Conservation (phyloP, 1,140 invertebrate genomes). For the Sinonovacula constricta region DNA sequence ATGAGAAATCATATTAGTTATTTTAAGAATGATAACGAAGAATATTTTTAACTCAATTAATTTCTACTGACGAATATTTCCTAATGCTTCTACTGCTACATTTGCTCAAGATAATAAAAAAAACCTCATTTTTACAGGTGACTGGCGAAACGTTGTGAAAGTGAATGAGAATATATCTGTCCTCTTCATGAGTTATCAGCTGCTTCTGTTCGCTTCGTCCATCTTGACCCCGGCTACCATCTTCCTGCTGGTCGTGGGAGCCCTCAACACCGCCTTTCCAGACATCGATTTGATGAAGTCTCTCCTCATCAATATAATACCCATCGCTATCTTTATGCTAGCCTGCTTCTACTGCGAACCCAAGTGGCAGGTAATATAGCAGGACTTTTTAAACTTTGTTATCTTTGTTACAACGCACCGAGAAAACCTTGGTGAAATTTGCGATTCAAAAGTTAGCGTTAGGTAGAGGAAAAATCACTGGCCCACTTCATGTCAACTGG, state of each 20-base stretch:
- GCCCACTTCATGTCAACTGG: no score
- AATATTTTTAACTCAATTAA: no score
- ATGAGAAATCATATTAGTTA: no score
- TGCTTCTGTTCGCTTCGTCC: conserved; percentile 80
- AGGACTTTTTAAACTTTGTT: no score
- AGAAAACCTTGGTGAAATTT: no score
- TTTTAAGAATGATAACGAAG: no score
- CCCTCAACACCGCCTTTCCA: conserved; percentile 81
- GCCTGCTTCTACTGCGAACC: conserved; percentile 79
- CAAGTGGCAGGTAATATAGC: conserved; percentile 81
- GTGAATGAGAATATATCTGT: conserved; percentile 73
- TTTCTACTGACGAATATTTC: no score
- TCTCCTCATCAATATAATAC: conserved; percentile 80
- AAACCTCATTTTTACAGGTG: conserved; percentile 22
- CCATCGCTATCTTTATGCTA: conserved; percentile 80
- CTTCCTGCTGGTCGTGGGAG: conserved; percentile 84
- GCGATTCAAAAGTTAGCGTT: no score
- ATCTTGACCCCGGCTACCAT: conserved; percentile 84
- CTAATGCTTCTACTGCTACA: no score
- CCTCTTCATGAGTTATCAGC: conserved; percentile 74
- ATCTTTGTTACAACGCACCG: no score
- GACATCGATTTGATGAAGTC: conserved; percentile 79
- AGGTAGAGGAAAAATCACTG: no score
- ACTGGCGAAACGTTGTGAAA: conserved; percentile 66
- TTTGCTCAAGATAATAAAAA: no score